These are phyloP conservation scores for Petromus typicus DNA, from an alignment of 2,113 vertebrate genomes.

Conservation along the genomic window DNA sequence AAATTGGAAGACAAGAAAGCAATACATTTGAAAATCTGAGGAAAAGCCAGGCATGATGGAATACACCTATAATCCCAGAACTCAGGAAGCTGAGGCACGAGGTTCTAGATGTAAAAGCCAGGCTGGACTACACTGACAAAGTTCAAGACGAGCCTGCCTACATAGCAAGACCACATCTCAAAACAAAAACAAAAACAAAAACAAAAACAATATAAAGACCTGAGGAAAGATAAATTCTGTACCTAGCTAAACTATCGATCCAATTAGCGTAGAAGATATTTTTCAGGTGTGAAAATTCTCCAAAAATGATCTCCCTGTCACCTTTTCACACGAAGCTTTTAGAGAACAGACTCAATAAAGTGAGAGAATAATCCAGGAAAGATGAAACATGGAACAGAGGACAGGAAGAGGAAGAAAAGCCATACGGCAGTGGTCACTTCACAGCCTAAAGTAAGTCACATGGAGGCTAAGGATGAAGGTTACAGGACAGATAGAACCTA, in stretches of 20 bases:
- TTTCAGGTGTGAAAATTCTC: not conserved
- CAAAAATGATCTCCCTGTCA: not conserved
- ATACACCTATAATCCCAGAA: not conserved
- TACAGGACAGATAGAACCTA: not conserved
- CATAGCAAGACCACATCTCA: not conserved
- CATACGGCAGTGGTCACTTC: not conserved
- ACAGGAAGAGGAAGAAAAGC: not conserved
- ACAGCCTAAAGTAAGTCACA: not conserved
- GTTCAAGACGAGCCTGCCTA: not conserved
- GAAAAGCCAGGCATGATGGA: not conserved
- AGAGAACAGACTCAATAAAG: not conserved
- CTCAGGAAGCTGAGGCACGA: not conserved
- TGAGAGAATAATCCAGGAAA: not conserved
- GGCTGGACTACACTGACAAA: not conserved
- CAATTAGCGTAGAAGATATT: not conserved
- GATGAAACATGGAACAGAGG: not conserved
- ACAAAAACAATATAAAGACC: not conserved
- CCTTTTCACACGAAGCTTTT: not conserved
- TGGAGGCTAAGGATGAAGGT: not conserved
- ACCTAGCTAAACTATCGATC: not conserved
- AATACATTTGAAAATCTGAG: not conserved
- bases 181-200: too few relatives aligned
- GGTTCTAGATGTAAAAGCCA: not conserved
- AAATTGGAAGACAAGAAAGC: constrained; percentile 6
- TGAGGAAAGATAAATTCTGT: constrained; percentile 26